Conservation (phyloP, 2,113 vertebrate genomes). For the Lanius ludovicianus region DNA sequence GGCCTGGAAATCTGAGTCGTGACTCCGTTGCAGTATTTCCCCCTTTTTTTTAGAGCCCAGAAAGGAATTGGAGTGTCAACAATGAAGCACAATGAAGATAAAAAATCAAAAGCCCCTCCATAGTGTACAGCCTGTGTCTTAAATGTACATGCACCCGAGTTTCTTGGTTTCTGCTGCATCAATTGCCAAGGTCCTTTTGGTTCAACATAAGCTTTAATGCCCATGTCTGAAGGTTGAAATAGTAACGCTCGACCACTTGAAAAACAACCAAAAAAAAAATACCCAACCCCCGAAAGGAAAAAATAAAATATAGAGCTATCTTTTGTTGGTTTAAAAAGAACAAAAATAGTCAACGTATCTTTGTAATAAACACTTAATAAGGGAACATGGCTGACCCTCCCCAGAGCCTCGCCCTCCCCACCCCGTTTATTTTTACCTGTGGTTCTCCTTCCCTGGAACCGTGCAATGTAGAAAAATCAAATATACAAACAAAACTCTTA, state of each 20-base stretch:
- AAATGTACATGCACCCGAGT: conserved; percentile 49
- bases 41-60: neutral
- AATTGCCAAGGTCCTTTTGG: conserved; percentile 64
- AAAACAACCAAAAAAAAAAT: neutral
- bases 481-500: conserved; percentile 83
- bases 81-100: conserved; percentile 40
- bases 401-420: conserved; percentile 28
- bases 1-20: conserved; percentile 4
- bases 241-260: conserved; percentile 7
- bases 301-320: conserved; percentile 11
- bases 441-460: conserved; percentile 79
- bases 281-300: neutral
- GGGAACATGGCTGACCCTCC: conserved; percentile 51
- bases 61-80: conserved; percentile 34
- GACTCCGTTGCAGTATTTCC: neutral
- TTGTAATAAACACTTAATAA: conserved; percentile 67
- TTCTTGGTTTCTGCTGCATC: conserved; percentile 47
- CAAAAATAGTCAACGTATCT: conserved; percentile 59
- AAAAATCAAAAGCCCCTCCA: conserved; percentile 25
- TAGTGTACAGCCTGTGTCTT: conserved; percentile 37
- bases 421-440: conserved; percentile 41
- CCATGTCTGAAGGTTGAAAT: conserved; percentile 52
- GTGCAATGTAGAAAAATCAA: conserved; percentile 84
- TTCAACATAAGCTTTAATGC: conserved; percentile 59
- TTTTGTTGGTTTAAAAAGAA: conserved; percentile 37